Evolutionary conservation across 64 coral and sea anemone genomes (phyloP).

Genomic region (Trachythela sp.): DNA sequence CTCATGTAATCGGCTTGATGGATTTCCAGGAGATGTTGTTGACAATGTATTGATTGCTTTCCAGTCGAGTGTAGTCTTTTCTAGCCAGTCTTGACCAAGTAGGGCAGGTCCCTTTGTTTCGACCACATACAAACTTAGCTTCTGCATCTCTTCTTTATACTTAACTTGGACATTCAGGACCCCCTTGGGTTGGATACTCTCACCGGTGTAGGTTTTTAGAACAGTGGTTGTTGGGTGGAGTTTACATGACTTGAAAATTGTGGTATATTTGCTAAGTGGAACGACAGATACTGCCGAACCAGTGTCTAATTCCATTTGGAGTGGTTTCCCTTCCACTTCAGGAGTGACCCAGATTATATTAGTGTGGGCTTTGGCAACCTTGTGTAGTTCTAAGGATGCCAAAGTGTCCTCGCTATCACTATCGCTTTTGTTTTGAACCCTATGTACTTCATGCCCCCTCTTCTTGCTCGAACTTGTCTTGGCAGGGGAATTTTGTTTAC

Average conservation of each 20-base stretch:
- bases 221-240: not conserved
- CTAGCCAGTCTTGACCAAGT: conserved; percentile 23
- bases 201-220: conserved; percentile 28
- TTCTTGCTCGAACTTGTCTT: not conserved
- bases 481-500: not conserved
- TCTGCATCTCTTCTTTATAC: not conserved
- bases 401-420: not conserved
- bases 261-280: not conserved
- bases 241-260: not conserved
- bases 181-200: conserved; percentile 10
- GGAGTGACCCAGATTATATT: not conserved
- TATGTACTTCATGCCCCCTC: not conserved
- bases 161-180: not conserved
- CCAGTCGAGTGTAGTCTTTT: not conserved
- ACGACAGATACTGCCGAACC: conserved; percentile 22
- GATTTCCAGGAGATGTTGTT: not conserved
- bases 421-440: not conserved
- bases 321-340: not conserved
- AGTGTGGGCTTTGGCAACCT: not conserved
- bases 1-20: not conserved
- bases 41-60: conserved; percentile 15
- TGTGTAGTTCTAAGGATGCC: not conserved
- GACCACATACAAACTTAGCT: conserved; percentile 11
- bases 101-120: not conserved
- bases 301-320: conserved; percentile 18